phyloP scores from a whole-genome alignment of 1,140 invertebrate species.

The Parapsyche elsis region DNA sequence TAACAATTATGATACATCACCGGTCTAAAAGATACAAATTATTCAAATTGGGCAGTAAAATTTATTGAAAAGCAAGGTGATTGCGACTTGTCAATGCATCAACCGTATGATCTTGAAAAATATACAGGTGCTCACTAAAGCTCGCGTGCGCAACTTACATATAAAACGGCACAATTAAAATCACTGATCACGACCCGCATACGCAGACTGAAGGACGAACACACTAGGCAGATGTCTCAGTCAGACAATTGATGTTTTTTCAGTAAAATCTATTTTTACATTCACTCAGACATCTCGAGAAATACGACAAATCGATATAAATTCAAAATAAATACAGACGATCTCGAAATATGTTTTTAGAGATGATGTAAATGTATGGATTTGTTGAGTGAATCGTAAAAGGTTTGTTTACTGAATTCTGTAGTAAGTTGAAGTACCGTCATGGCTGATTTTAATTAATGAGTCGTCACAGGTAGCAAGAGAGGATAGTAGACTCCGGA shows the following conservation, averaged over 20 bases:
- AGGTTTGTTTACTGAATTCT: too few relatives aligned
- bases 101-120: background rate
- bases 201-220: slow-evolving; percentile 21
- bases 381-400: too few relatives aligned
- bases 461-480: slow-evolving; percentile 3
- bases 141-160: background rate
- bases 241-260: background rate
- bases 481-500: background rate
- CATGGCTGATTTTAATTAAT: slow-evolving; percentile 13
- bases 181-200: slow-evolving; percentile 36
- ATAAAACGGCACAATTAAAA: slow-evolving; percentile 35
- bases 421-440: background rate
- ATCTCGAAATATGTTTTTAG: too few relatives aligned
- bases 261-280: background rate
- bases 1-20: too few relatives aligned
- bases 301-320: too few relatives aligned
- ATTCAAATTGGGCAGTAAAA: too few relatives aligned
- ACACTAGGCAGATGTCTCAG: slow-evolving; percentile 8
- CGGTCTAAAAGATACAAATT: too few relatives aligned
- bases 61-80: background rate
- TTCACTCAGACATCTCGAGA: too few relatives aligned
- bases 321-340: too few relatives aligned
- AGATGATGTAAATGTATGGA: too few relatives aligned
- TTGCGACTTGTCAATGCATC: background rate
- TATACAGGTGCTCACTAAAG: background rate